Conservation (phyloP, 2,797 vertebrate species). For the Podarcis lilfordi region DNA sequence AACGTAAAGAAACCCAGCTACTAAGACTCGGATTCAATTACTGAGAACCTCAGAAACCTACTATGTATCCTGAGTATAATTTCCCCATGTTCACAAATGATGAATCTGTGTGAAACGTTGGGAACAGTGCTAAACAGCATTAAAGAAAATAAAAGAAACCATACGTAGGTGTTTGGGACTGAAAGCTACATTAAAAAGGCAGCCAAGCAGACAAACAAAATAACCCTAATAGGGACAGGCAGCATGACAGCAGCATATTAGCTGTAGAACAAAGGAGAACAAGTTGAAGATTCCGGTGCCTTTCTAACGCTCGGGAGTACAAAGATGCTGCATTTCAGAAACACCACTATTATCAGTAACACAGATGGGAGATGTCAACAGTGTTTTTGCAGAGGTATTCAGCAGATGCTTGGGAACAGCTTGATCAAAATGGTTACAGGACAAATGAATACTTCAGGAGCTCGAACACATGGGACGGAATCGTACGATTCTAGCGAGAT, state of each 20-base stretch:
- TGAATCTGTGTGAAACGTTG: constrained; percentile 9
- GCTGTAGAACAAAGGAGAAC: constrained; percentile 1
- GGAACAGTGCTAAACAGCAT: not conserved
- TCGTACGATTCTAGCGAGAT: constrained; percentile 42
- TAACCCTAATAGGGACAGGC: not conserved
- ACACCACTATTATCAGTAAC: constrained; percentile 16
- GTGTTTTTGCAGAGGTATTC: constrained; percentile 43
- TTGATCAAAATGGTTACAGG: constrained; percentile 55
- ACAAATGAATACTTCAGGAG: constrained; percentile 62
- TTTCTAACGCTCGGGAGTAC: not conserved
- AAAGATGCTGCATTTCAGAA: constrained; percentile 22
- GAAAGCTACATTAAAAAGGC: not conserved
- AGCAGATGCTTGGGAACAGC: constrained; percentile 58
- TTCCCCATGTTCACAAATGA: not conserved
- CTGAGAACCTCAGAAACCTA: not conserved
- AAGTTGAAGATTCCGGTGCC: accelerated
- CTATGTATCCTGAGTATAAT: not conserved
- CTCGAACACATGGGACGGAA: constrained; percentile 23
- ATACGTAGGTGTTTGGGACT: not conserved
- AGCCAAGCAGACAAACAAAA: not conserved
- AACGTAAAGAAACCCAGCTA: not conserved
- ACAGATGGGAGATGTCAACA: constrained; percentile 47
- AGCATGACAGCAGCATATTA: not conserved
- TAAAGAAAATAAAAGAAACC: not conserved
- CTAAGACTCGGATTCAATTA: not conserved